Conservation (phyloP, 2,113 vertebrate species). For the Cheilinus undulatus region DNA sequence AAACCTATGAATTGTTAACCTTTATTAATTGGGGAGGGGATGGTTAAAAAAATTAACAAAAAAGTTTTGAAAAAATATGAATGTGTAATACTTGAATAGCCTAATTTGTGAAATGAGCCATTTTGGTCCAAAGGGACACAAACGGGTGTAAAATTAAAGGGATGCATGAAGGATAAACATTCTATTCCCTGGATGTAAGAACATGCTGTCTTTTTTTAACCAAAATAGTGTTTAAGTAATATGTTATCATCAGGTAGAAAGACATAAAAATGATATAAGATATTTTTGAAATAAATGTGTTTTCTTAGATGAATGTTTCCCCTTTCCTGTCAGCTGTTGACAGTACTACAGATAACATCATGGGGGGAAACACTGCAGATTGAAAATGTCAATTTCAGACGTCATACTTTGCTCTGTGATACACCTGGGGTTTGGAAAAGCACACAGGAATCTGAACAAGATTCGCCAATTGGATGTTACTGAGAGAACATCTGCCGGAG, state of each 20-base stretch:
- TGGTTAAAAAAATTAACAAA: no score
- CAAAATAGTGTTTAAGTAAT: constrained; percentile 12
- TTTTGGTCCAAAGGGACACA: no score
- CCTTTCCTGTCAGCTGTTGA: constrained; percentile 40
- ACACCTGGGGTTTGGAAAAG: constrained; percentile 42
- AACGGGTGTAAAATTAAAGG: no score
- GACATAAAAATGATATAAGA: constrained; percentile 22
- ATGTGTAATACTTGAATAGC: no score
- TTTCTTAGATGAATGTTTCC: constrained; percentile 67
- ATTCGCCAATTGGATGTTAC: constrained; percentile 25
- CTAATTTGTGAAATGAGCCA: no score
- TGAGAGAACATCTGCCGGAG: constrained; percentile 45
- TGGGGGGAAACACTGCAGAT: constrained; percentile 65
- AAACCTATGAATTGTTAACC: no score
- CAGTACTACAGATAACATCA: constrained; percentile 69
- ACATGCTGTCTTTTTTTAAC: constrained; percentile 6
- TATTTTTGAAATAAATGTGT: constrained; percentile 44
- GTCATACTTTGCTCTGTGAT: constrained; percentile 55
- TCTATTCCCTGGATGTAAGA: no score
- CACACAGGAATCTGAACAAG: constrained; percentile 42
- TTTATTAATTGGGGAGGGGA: no score
- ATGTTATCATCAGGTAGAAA: constrained; percentile 5
- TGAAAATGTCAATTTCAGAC: constrained; percentile 78
- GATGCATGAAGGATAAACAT: no score
- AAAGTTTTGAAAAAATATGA: no score